These are phyloP conservation scores for Amniataba percoides DNA, from an alignment of 2,797 vertebrate genomes.

Conservation along the genomic window DNA sequence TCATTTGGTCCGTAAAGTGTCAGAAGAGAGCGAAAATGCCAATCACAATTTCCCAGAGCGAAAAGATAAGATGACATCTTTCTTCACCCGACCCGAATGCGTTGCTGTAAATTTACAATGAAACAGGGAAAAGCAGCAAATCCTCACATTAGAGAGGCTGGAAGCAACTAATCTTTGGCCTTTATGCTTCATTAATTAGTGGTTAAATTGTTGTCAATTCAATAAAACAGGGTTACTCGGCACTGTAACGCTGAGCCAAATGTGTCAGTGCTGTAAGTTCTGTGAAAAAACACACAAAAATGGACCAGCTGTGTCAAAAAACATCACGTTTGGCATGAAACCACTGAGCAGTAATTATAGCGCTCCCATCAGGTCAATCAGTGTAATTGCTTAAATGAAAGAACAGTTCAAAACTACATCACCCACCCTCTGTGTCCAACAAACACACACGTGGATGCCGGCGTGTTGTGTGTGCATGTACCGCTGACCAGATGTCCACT, in stretches of 20 bases:
- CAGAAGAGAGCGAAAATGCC: neutral
- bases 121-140: neutral
- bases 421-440: slow-evolving; percentile 11
- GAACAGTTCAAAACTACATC: slow-evolving; percentile 24
- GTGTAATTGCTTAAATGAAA: slow-evolving; percentile 40
- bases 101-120: neutral
- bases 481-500: slow-evolving; percentile 49
- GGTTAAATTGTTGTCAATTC: neutral
- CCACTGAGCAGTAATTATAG: slow-evolving; percentile 34
- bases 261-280: slow-evolving; percentile 16
- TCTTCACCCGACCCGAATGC: neutral
- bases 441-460: slow-evolving; percentile 36
- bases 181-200: slow-evolving; percentile 3
- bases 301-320: slow-evolving; percentile 19
- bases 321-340: slow-evolving; percentile 28
- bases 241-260: neutral
- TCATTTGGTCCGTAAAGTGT: neutral
- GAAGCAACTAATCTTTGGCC: neutral
- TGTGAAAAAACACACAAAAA: neutral
- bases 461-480: slow-evolving; percentile 6
- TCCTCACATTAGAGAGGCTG: neutral
- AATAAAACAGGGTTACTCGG: slow-evolving; percentile 3
- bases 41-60: neutral
- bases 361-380: slow-evolving; percentile 45
- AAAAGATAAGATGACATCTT: neutral